Evolutionary conservation across 30 jellyfish, hydroid and myxozoan species (phyloP).

Genomic region (Chrysaora quinquecirrha): DNA sequence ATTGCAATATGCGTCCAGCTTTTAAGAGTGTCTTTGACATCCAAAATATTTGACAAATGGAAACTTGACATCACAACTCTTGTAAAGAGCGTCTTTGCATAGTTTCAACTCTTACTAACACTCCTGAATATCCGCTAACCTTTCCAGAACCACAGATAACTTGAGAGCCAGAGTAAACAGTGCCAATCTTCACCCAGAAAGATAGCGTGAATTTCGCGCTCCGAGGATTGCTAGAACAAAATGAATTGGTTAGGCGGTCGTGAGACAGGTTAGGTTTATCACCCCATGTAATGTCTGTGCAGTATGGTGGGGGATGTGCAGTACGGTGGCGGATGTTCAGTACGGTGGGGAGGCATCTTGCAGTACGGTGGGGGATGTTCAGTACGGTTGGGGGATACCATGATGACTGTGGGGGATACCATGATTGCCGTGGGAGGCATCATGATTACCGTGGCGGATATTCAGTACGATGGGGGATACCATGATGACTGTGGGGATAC

Average conservation of each 20-base stretch:
- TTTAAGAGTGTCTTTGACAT: not conserved
- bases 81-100: not conserved
- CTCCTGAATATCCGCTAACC: constrained; percentile 3
- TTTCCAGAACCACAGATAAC: constrained; percentile 23
- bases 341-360: too few species aligned
- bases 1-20: not conserved
- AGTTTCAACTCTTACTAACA: not conserved
- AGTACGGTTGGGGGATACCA: too few species aligned
- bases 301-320: too few species aligned
- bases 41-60: not conserved
- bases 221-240: constrained; percentile 40
- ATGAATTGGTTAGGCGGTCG: not conserved
- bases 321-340: too few species aligned
- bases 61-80: not conserved
- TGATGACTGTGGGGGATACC: too few species aligned
- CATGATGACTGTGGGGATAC: too few species aligned
- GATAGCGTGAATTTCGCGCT: constrained; percentile 20
- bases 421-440: too few species aligned
- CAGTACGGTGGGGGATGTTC: too few species aligned
- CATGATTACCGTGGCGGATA: too few species aligned
- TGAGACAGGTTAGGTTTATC: not conserved
- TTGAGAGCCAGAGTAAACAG: constrained; percentile 14
- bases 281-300: too few species aligned
- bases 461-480: too few species aligned
- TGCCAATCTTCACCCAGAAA: constrained; percentile 16